Evolutionary conservation across 2,797 vertebrate genomes (phyloP).

Genomic region (Pangasius sanitwongsei): DNA sequence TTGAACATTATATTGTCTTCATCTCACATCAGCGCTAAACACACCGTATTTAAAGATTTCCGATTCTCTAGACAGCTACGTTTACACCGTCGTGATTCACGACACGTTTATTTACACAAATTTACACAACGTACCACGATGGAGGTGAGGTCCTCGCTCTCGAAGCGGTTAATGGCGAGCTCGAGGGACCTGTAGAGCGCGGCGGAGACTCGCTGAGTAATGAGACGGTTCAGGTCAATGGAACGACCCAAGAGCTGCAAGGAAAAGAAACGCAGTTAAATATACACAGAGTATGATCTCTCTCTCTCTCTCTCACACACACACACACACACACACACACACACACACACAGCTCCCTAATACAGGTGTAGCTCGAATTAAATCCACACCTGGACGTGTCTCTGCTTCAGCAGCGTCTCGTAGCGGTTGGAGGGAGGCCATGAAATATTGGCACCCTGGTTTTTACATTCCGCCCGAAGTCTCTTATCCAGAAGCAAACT

Average conservation of each 20-base stretch:
- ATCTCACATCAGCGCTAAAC: no score
- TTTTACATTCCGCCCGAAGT: conserved; percentile 92
- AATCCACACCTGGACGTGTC: conserved; percentile 87
- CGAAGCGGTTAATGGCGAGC: conserved; percentile 92
- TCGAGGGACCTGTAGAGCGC: conserved; percentile 93
- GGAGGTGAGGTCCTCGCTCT: conserved; percentile 97
- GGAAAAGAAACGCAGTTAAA: neutral
- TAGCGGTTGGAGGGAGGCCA: conserved; percentile 91
- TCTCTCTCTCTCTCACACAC: no score
- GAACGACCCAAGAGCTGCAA: conserved; percentile 92
- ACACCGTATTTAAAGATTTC: neutral
- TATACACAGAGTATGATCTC: neutral
- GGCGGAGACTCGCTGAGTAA: conserved; percentile 93
- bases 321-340: neutral
- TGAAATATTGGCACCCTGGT: conserved; percentile 89
- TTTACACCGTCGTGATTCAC: neutral
- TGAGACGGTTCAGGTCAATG: conserved; percentile 94
- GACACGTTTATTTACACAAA: neutral
- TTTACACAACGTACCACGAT: conserved; percentile 81
- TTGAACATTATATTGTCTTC: no score
- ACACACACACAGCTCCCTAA: neutral
- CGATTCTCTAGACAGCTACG: neutral
- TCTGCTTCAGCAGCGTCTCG: conserved; percentile 93
- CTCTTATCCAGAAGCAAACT: conserved; percentile 95
- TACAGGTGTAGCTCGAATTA: conserved; percentile 36